Conservation (phyloP, 2,797 vertebrate genomes). For the Cephalopachus bancanus region DNA sequence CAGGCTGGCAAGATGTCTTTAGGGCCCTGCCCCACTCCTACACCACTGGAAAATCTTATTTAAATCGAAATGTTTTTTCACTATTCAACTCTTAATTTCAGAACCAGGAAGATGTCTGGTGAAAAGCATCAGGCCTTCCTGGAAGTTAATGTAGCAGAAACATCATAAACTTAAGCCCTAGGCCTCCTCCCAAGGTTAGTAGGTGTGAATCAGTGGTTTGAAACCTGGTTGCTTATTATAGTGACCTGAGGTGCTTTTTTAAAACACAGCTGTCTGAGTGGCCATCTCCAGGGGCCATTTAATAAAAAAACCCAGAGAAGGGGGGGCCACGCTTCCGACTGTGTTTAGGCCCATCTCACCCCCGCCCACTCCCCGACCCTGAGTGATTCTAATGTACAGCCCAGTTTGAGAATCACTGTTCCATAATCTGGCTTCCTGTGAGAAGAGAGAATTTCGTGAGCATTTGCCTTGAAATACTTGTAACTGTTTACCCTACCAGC, state of each 20-base stretch:
- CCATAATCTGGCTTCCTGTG: neutral
- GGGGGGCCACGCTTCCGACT: neutral
- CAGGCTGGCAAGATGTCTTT: neutral
- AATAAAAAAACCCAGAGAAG: neutral
- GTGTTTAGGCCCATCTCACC: neutral
- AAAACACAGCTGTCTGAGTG: neutral
- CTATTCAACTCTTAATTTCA: conserved; percentile 53
- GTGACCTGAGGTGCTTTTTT: neutral
- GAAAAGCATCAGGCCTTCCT: conserved; percentile 29
- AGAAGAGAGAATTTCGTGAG: neutral
- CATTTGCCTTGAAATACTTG: neutral
- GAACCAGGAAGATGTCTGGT: conserved; percentile 54
- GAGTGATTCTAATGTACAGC: neutral
- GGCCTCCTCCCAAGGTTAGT: neutral
- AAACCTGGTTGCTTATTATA: neutral
- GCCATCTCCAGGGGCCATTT: neutral
- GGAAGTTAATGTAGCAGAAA: conserved; percentile 21
- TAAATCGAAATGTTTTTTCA: conserved; percentile 67
- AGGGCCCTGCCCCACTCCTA: neutral
- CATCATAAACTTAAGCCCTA: neutral
- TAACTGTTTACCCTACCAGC: neutral
- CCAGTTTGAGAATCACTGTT: neutral
- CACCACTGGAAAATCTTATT: conserved; percentile 57
- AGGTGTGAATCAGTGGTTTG: neutral
- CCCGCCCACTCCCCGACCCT: neutral